Base-by-base conservation (phyloP, 2,113 vertebrate species). In the Vulpes ferrilata region DNA sequence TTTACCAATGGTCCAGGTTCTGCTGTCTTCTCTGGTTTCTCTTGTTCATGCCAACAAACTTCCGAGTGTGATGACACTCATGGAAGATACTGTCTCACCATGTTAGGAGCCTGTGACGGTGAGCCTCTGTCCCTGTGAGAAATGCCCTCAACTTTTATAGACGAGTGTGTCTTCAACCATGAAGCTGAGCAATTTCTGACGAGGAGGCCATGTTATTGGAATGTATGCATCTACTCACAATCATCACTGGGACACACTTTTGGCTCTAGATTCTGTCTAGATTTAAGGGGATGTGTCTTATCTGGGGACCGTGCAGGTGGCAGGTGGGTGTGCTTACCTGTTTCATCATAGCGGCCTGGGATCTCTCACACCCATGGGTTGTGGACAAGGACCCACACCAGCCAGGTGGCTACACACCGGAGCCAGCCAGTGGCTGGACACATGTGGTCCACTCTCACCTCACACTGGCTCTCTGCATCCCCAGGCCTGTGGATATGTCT, bases 21-120 rank as follows among this genome's bases (percentile, higher is more conserved):
- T 0, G 0, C 23, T 22, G 27, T 53, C 9, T 27, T 55, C 19
- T 30, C 6, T 19, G 3, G 2, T 5, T 32, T 79, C 43, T 51
- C 35, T 35, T 0, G 5, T 64, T 5, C 1, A 1, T 22, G 71
- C 32, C 60, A 22, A 7, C n/a, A 48, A 27, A 11, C 23, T 35
- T 35, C 35, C 35, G 35, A 35, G 35, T 35, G 35, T 9, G 25
- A 38, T 0, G 38, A 53, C 2, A 0, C 6, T 35, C 0, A 0
- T 17, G 23, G 51, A 27, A 25, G 19, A 17, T 0, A 4, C 55
- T 19, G n/a, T 23, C 3, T 35, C 20, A 7, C 4, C 10, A 25
- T 78, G 10, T 17, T 27, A 16, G 83, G 59, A 57, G 27, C 64
- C 30, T 19, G 2, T 10, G 3, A 17, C 19, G 2, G 4, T 60